Percentiles rank a stretch among this genome's conserved stretches.
phyloP scores from a whole-genome alignment of 2,888 invertebrate genomes.

The Sthenelais limicola region DNA sequence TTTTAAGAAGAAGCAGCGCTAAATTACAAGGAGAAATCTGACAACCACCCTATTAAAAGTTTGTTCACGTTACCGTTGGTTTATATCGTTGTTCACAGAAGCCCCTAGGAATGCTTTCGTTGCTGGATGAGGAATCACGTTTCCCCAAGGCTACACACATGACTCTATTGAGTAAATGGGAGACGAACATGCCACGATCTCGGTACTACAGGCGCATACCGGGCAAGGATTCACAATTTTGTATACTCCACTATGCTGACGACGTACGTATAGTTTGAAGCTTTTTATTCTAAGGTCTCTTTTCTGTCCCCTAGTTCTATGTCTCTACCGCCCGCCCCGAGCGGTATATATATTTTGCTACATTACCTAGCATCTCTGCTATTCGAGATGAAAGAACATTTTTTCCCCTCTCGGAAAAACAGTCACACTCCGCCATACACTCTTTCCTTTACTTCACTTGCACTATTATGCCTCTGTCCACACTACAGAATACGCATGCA shows the following conservation, averaged over 20 bases:
- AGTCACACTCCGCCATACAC: too few species aligned
- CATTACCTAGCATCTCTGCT: too few species aligned
- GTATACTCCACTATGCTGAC: conserved; percentile 45
- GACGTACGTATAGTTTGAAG: conserved; percentile 31
- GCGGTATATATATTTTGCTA: too few species aligned
- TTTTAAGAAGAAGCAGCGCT: neutral
- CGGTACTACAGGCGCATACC: conserved; percentile 1
- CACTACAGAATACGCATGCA: too few species aligned
- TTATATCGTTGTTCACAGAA: conserved; percentile 6
- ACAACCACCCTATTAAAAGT: neutral
- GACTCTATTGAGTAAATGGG: conserved; percentile 34
- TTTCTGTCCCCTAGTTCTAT: too few species aligned
- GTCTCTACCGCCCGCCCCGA: too few species aligned
- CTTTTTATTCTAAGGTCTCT: too few species aligned
- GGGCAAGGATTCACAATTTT: conserved; percentile 36
- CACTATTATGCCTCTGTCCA: too few species aligned
- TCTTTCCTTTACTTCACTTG: too few species aligned
- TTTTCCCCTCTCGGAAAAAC: too few species aligned
- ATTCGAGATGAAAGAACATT: too few species aligned
- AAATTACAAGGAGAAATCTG: neutral
- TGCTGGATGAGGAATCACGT: conserved; percentile 49
- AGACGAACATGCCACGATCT: neutral
- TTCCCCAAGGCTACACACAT: conserved; percentile 44
- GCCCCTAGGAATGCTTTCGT: conserved; percentile 43
- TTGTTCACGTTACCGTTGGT: neutral